phyloP scores from a whole-genome alignment of 2,888 invertebrate genomes.

The Parnassius smintheus region DNA sequence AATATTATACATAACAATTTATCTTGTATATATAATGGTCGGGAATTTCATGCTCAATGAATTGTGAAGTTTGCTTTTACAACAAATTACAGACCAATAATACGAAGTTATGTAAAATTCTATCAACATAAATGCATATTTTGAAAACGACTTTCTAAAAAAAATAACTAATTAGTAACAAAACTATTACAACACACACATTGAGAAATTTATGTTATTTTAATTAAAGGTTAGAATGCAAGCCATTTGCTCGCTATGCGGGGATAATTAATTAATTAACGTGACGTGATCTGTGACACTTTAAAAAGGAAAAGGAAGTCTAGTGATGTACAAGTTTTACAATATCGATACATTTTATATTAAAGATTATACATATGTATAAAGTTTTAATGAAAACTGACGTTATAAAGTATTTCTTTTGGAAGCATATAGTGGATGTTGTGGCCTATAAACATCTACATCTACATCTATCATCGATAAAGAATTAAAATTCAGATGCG shows the following conservation, averaged over 20 bases:
- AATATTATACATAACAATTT: too few species aligned
- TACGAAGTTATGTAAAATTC: not conserved
- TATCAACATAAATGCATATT: not conserved
- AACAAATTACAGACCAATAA: too few species aligned
- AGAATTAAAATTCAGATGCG: too few species aligned
- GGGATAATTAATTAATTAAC: constrained; percentile 15
- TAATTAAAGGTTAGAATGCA: constrained; percentile 20
- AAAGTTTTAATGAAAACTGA: not conserved
- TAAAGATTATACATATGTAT: too few species aligned
- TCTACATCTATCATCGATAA: too few species aligned
- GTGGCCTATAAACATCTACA: too few species aligned
- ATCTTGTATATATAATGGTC: not conserved
- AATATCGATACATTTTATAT: constrained; percentile 2
- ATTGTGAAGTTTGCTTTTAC: not conserved
- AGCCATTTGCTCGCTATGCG: constrained; percentile 12
- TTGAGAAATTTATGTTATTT: constrained; percentile 6
- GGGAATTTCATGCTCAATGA: constrained; percentile 3
- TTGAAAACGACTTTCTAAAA: constrained; percentile 6
- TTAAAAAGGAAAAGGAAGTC: constrained; percentile 9
- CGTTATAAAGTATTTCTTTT: not conserved
- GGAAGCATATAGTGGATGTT: too few species aligned
- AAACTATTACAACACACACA: constrained; percentile 6
- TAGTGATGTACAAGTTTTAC: constrained; percentile 5
- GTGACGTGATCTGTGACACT: constrained; percentile 23
- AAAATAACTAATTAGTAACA: constrained; percentile 1